Conservation (phyloP, 2,888 invertebrate species). For the Phyllotreta cruciferae region DNA sequence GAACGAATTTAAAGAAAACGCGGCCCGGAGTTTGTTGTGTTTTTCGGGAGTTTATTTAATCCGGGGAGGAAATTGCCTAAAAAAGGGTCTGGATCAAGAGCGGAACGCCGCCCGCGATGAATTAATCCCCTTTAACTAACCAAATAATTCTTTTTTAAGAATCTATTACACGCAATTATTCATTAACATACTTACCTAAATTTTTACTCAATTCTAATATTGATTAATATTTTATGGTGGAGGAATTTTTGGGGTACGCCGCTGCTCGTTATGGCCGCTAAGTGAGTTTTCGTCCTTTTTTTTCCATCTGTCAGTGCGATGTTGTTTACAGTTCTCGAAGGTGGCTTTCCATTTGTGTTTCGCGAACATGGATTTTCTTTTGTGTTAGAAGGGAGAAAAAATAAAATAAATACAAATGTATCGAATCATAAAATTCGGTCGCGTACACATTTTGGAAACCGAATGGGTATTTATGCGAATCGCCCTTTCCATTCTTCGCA, state of each 20-base stretch:
- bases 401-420: constrained; percentile 10
- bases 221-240: too few relatives aligned
- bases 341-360: constrained; percentile 26
- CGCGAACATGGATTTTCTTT: constrained; percentile 12
- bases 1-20: constrained; percentile 29
- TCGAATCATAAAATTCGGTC: constrained; percentile 7
- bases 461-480: too few relatives aligned
- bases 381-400: background rate
- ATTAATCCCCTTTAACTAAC: background rate
- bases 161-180: too few relatives aligned
- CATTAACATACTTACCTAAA: too few relatives aligned
- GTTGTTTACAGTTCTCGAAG: constrained; percentile 28
- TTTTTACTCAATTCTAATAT: too few relatives aligned
- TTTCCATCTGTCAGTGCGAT: constrained; percentile 22
- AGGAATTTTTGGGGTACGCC: background rate
- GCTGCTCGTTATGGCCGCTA: constrained; percentile 14
- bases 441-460: background rate
- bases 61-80: constrained; percentile 27
- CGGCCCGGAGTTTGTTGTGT: constrained; percentile 18
- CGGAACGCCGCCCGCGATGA: background rate
- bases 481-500: too few relatives aligned
- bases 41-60: constrained; percentile 32
- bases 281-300: constrained; percentile 19
- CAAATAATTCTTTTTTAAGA: background rate
- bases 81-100: constrained; percentile 4